Evolutionary conservation across 2,797 vertebrate species (phyloP).

Genomic region (Epinephelus coioides): DNA sequence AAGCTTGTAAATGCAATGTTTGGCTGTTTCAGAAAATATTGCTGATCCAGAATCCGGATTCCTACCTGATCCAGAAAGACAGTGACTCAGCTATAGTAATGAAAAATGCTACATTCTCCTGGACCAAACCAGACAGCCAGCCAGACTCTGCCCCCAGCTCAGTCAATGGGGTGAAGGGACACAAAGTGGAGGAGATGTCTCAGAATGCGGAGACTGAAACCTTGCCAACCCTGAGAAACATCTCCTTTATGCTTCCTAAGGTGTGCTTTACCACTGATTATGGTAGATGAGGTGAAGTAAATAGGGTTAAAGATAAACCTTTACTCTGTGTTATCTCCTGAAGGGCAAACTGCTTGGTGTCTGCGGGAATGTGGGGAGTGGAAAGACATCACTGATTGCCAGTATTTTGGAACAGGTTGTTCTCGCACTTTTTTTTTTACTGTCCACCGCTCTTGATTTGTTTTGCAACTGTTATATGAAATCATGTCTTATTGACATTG

Average conservation of each 20-base stretch:
- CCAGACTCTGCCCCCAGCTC: background rate
- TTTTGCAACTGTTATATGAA: background rate
- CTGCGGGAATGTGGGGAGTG: constrained; percentile 91
- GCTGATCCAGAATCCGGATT: constrained; percentile 84
- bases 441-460: background rate
- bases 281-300: fast-evolving
- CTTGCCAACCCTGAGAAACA: constrained; percentile 75
- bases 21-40: constrained; percentile 85
- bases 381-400: constrained; percentile 89
- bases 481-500: no score
- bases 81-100: constrained; percentile 81
- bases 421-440: background rate
- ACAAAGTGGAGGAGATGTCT: constrained; percentile 5
- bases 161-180: constrained; percentile 3
- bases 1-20: background rate
- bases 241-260: constrained; percentile 87
- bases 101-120: constrained; percentile 87
- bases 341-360: constrained; percentile 90
- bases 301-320: background rate
- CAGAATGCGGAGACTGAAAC: constrained; percentile 17
- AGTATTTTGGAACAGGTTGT: constrained; percentile 90
- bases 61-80: constrained; percentile 83
- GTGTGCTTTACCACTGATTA: constrained; percentile 61
- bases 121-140: constrained; percentile 65
- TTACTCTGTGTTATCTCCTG: constrained; percentile 17